Base-by-base conservation (phyloP, 2,888 invertebrate genomes). In the Tetragonula carbonaria region DNA sequence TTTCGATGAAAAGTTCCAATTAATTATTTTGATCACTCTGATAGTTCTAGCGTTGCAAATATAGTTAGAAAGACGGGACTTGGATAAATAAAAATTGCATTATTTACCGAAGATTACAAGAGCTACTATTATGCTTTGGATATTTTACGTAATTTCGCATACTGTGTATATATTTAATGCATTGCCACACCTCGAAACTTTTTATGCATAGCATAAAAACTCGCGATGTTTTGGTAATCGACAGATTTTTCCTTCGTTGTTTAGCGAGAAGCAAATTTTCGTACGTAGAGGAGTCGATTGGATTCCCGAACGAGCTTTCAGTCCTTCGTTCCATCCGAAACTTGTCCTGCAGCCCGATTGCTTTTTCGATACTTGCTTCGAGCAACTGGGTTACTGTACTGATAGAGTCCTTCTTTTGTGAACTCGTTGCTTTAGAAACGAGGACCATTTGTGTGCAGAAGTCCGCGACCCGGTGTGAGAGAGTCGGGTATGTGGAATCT, bases 331-430 rank as follows among this genome's bases (percentile, higher is more conserved):
- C 28, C 38, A 38, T 4, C 57, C 18, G 73, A 62, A 62, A 73
- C 62, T 71, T 55, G 55, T 51, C 33, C 51, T 8, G 28, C 33
- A 33, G 3, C 0, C n/a, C 70, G 57, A 59, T 73, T 62, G 73
- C 59, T 62, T 59, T 62, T 62, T 73, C 73, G 62, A 73, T 73
- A 62, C 45, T 73, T 73, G 59, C 28, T 45, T 18, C 23, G 18
- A 13, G 21, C 50, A 28, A 73, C 28, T n/a, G 73, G 73, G 59
- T 73, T 50, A 28, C 50, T 6, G 3, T 16, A 38, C 62, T 6
- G 45, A 73, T 62, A 73, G 59, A 28, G 50, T 62, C 28, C 21
- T 73, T 28, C 62, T 33, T 55, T 70, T 18, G 53, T 8, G 18
- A 70, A 53, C 14, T 51, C 18, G 51, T 28, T 11, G 51, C 51